Evolutionary conservation across 2,113 vertebrate species (phyloP).

Genomic region (Semnornis frantzii): DNA sequence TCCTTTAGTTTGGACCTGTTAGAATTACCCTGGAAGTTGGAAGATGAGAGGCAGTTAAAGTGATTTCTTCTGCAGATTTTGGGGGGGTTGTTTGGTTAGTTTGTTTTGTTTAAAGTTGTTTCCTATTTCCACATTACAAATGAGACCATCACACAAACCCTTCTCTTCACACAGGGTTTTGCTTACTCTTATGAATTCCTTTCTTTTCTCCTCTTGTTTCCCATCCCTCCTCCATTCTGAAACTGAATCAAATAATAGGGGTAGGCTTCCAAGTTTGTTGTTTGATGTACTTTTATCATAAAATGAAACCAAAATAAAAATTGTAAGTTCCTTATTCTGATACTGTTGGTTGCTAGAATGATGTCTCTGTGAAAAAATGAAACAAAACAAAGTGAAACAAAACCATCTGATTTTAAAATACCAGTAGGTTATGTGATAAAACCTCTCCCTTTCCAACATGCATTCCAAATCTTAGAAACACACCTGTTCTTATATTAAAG

Average conservation of each 20-base stretch:
- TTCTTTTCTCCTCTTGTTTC: conserved; percentile 2
- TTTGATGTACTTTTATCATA: conserved; percentile 58
- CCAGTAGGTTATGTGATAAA: neutral
- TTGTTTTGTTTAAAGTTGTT: neutral
- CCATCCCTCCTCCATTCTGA: neutral
- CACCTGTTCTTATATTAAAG: conserved; percentile 53
- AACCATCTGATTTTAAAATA: neutral
- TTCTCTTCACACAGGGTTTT: conserved; percentile 17
- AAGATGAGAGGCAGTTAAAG: neutral
- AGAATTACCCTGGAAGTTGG: neutral
- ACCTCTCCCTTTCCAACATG: neutral
- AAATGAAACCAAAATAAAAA: conserved; percentile 32
- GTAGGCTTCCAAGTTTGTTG: conserved; percentile 33
- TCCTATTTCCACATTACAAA: conserved; percentile 14
- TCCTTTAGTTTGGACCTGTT: neutral
- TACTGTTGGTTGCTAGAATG: conserved; percentile 22
- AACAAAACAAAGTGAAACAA: neutral
- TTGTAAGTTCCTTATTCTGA: neutral
- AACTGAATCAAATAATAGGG: conserved; percentile 49
- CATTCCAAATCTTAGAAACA: conserved; percentile 24
- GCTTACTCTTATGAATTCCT: conserved; percentile 37
- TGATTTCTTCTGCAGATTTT: neutral
- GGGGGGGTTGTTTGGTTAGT: no score
- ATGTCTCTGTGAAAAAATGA: neutral
- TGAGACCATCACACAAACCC: conserved; percentile 2